Conservation (phyloP, 2,797 vertebrate species). For the Parauchenoglanis ngamensis region DNA sequence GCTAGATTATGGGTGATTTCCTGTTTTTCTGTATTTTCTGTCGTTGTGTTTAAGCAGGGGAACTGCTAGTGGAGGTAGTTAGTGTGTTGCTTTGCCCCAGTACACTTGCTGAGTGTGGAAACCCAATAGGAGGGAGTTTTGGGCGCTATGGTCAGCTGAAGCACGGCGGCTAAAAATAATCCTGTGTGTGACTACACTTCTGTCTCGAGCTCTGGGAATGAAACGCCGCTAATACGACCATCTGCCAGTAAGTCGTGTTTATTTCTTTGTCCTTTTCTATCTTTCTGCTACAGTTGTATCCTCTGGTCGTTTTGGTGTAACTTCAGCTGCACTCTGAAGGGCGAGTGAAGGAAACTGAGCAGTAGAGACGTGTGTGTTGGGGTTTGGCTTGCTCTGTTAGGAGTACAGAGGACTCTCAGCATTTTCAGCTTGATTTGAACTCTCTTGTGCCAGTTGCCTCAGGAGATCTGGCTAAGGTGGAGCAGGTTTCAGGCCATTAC, state of each 20-base stretch:
- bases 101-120: conserved; percentile 68
- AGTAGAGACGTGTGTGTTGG: background rate
- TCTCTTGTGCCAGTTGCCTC: background rate
- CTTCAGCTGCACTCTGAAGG: background rate
- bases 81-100: conserved; percentile 28
- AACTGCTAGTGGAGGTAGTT: background rate
- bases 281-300: background rate
- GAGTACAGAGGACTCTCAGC: background rate
- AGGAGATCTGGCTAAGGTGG: background rate
- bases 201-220: conserved; percentile 60
- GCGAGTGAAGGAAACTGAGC: background rate
- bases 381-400: background rate
- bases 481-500: background rate
- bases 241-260: conserved; percentile 43
- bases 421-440: background rate
- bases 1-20: background rate
- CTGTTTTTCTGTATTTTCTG: background rate
- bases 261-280: background rate
- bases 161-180: conserved; percentile 78
- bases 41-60: background rate
- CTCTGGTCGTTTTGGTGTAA: background rate
- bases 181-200: conserved; percentile 35
- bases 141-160: conserved; percentile 53
- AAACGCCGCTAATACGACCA: conserved; percentile 33
- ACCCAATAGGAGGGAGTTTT: conserved; percentile 66